phyloP scores from a whole-genome alignment of 2,797 vertebrate species.

The Melanogrammus aeglefinus region DNA sequence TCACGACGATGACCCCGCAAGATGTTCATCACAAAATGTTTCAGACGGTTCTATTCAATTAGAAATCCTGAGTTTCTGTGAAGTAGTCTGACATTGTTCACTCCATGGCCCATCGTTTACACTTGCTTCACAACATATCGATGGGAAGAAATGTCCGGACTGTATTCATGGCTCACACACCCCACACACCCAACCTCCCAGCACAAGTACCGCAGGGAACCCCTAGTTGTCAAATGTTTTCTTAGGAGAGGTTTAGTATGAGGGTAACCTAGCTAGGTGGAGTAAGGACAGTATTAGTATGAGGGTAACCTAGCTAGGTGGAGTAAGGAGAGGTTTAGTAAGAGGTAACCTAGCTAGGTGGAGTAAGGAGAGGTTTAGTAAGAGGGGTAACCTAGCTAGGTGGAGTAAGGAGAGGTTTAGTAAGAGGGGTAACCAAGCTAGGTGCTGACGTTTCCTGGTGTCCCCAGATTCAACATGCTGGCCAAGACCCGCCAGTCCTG shows the following conservation, averaged over 20 bases:
- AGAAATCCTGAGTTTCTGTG: neutral
- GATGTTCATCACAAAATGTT: too few species aligned
- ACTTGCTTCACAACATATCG: too few species aligned
- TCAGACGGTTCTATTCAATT: neutral
- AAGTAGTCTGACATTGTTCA: too few species aligned
- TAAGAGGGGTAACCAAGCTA: neutral
- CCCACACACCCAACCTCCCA: too few species aligned
- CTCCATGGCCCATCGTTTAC: too few species aligned
- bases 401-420: neutral
- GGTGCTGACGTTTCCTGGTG: neutral
- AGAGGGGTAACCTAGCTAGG: neutral
- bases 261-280: neutral
- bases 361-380: neutral
- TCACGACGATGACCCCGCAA: too few species aligned
- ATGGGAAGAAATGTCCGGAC: too few species aligned
- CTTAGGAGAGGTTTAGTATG: too few species aligned
- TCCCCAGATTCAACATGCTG: slow-evolving; percentile 78
- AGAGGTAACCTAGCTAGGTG: neutral
- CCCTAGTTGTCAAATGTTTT: too few species aligned
- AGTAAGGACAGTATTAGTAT: neutral
- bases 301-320: neutral
- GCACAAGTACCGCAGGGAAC: too few species aligned
- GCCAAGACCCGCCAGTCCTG: slow-evolving; percentile 74
- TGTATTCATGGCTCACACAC: too few species aligned
- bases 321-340: neutral